These are phyloP conservation scores for Chloropsis hardwickii DNA, from an alignment of 2,113 vertebrate genomes.

Conservation along the genomic window DNA sequence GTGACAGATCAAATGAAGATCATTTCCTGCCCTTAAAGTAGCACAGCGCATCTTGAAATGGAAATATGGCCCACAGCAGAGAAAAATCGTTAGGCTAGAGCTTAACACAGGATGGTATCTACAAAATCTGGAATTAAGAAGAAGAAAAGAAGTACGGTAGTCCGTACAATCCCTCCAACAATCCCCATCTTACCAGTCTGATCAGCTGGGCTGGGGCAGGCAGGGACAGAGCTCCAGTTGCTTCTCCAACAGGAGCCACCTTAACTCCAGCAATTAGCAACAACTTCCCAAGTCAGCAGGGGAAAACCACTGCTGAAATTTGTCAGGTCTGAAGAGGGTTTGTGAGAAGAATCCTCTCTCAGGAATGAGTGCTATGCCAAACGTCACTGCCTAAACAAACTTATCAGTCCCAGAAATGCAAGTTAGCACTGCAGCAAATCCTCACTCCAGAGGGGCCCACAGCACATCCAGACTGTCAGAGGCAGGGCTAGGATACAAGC, in stretches of 20 bases:
- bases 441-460: not conserved
- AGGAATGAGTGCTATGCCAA: slow-evolving; percentile 30
- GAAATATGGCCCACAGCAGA: not conserved
- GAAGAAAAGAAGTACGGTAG: not conserved
- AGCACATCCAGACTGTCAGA: not conserved
- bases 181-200: not conserved
- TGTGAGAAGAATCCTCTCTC: not conserved
- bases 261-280: not conserved
- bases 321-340: not conserved
- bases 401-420: slow-evolving; percentile 17
- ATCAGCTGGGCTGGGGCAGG: not conserved
- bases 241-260: not conserved
- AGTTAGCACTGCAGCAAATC: slow-evolving; percentile 13
- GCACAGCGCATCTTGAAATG: not conserved
- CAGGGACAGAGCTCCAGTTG: not conserved
- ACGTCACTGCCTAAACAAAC: slow-evolving; percentile 23
- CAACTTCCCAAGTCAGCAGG: not conserved
- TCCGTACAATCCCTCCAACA: not conserved
- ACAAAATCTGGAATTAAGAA: not conserved
- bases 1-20: not conserved
- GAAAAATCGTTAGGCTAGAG: not conserved
- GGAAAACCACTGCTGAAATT: not conserved
- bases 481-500: not conserved
- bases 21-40: slow-evolving; percentile 1
- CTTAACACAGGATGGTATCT: not conserved